Percentiles rank a stretch among this genome's conserved stretches.
Evolutionary conservation across 2,888 invertebrate species (phyloP).

Genomic region (Alcis repandata): DNA sequence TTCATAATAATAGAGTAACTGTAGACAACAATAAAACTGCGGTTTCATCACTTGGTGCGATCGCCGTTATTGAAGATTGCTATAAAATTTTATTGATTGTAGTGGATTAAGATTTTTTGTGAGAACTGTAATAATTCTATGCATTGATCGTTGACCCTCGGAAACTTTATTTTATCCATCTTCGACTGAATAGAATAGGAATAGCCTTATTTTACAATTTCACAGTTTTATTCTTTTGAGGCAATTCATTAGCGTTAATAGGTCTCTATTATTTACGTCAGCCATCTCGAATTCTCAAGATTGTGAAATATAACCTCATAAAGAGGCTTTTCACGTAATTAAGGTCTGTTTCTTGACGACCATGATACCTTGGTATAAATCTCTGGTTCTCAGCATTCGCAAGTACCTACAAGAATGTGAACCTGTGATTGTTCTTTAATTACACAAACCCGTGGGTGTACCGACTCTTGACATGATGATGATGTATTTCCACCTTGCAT

Average conservation of each 20-base stretch:
- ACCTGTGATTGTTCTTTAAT: slow-evolving; percentile 35
- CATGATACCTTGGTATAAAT: slow-evolving; percentile 3
- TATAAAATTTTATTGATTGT: slow-evolving; percentile 32
- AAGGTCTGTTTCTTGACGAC: slow-evolving; percentile 6
- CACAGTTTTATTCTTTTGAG: background rate
- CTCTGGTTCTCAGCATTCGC: slow-evolving; percentile 14
- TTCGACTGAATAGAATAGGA: background rate
- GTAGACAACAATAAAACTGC: slow-evolving; percentile 36
- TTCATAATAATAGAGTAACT: slow-evolving; percentile 35
- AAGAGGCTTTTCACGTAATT: slow-evolving; percentile 19
- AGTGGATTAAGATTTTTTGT: slow-evolving; percentile 18
- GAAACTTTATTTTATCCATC: background rate
- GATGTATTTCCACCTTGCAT: slow-evolving; percentile 57
- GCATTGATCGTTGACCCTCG: slow-evolving; percentile 13
- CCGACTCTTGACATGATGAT: slow-evolving; percentile 49
- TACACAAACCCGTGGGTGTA: slow-evolving; percentile 42
- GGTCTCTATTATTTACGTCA: slow-evolving; percentile 3
- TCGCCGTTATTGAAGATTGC: slow-evolving; percentile 28
- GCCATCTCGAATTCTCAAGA: background rate
- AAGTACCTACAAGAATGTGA: slow-evolving; percentile 20
- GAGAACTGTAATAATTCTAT: slow-evolving; percentile 15
- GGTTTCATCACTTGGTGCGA: slow-evolving; percentile 34
- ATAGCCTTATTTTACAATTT: slow-evolving; percentile 1
- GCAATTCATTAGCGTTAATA: slow-evolving; percentile 6
- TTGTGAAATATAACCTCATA: slow-evolving; percentile 12